phyloP scores from a whole-genome alignment of 1,140 invertebrate genomes.

The Zaprionus africanus region DNA sequence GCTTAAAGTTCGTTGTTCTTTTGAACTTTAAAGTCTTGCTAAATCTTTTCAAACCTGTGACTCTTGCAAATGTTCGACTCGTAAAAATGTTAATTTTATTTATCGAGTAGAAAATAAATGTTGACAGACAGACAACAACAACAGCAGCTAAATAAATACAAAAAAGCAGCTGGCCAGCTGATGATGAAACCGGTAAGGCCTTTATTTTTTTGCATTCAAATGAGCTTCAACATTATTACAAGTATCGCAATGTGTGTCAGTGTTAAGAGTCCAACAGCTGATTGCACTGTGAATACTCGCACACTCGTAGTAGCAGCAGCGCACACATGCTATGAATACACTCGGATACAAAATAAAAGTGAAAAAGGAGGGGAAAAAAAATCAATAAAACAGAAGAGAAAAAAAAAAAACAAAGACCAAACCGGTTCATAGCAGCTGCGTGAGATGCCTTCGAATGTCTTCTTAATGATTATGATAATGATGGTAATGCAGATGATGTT shows the following conservation, averaged over 20 bases:
- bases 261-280: constrained; percentile 45
- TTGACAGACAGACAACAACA: background rate
- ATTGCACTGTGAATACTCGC: constrained; percentile 35
- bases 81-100: background rate
- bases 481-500: constrained; percentile 14
- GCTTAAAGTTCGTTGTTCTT: background rate
- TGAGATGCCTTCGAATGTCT: constrained; percentile 39
- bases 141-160: background rate
- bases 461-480: background rate
- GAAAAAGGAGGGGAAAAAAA: constrained; percentile 23
- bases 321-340: constrained; percentile 22
- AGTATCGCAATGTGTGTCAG: constrained; percentile 46
- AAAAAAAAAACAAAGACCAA: constrained; percentile 14
- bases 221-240: constrained; percentile 6
- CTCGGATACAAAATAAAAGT: constrained; percentile 2
- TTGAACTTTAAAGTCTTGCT: background rate
- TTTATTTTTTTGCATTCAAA: constrained; percentile 12
- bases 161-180: constrained; percentile 34
- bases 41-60: background rate
- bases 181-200: constrained; percentile 26
- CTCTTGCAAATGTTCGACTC: background rate
- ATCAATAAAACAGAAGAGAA: constrained; percentile 35
- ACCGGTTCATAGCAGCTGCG: constrained; percentile 46
- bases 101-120: constrained; percentile 17
- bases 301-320: constrained; percentile 14